Evolutionary conservation across 2,888 invertebrate species (phyloP), one percentile per base, ranked within the genome.

Genomic region (Leptinotarsa juncta): DNA sequence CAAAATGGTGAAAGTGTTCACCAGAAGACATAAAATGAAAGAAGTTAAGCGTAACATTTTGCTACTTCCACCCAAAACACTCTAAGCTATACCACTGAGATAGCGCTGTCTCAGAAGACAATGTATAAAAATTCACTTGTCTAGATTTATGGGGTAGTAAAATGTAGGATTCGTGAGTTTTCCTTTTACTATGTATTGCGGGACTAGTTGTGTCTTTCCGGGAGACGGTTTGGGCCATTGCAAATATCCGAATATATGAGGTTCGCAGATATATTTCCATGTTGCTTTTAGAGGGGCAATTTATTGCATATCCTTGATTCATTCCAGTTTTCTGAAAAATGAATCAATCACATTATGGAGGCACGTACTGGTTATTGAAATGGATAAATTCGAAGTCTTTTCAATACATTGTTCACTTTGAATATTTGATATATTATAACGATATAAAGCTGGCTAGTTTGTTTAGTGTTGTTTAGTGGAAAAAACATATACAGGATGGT

Each of bases 101-200:
- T 26, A 48, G 32, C n/a, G 53, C 23, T 68, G 53, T 55, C 18
- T 68, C 73, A 71, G 73, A 79, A 80, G 75, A 81, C 82, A 82
- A 81, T 81, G 82, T 82, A 81, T 79, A 82, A 81, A 81, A 82
- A 81, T 82, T 80, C 82, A 81, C 79, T 81, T 73, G 74, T 62
- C 68, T 74, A 78, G 80, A 83, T 84, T 84, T 83, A 83, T 83
- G 77, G 79, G 75, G 80, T 81, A 78, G 82, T 83, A 81, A 81
- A 81, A 81, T 65, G 66, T 65, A 60, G 50, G 71, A 51, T 70
- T 73, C 70, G 72, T 67, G 60, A 77, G 70, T 72, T 75, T 73
- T 66, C 70, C 68, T 70, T 75, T 70, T 75, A 75, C 75, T 70
- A 75, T 70, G 72, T 75, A 75, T 72, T 72, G 72, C 65, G 65